Base-by-base conservation (phyloP, 2,113 vertebrate species). In the Ameiurus melas region DNA sequence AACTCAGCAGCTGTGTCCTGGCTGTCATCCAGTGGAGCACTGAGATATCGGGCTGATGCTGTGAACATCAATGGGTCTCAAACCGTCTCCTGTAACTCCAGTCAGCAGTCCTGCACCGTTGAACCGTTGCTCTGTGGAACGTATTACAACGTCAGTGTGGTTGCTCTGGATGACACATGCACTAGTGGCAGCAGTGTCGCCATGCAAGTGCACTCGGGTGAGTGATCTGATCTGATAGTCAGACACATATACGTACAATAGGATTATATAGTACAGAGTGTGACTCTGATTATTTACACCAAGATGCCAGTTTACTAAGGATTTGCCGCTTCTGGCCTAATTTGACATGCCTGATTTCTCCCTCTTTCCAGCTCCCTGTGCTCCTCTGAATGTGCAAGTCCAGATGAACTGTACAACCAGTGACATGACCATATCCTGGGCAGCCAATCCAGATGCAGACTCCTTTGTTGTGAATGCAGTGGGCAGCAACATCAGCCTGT, bases 1-100 rank as follows among this genome's bases (percentile, higher is more conserved):
- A 93, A 93, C 90, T 91, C 92, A 27, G 94, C 86, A 8, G 91
- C 92, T 1, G 94, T 96, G 62, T 93, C 93, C 0, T 96, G 96
- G 96, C 92, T 93, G 73, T 84, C 0, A 51, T 90, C 92, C 85
- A 92, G 92, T 0, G 95, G 94, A 13, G 94, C 94, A 0, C 53
- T 84, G 6, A 90, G 87, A 14, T 96, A 96, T 75, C 22, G 27
- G 7, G 94, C 90, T 0, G 57, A 90, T 39, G 95, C 91, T 14
- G 88, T 94, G 0, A 60, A 90, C 6, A 57, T 73, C 4, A 85
- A 94, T 1, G 88, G 93, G 16, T 82, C 70, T 66, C 90, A 94
- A 36, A 73, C 0, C 9, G 36, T 53, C 2, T 22, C 83, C 85
- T 96, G 95, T 47, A 94, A 92, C 88, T 93, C 89, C 90, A 94